These are phyloP conservation scores for Aplochiton taeniatus DNA, from an alignment of 2,797 vertebrate species.

Conservation along the genomic window DNA sequence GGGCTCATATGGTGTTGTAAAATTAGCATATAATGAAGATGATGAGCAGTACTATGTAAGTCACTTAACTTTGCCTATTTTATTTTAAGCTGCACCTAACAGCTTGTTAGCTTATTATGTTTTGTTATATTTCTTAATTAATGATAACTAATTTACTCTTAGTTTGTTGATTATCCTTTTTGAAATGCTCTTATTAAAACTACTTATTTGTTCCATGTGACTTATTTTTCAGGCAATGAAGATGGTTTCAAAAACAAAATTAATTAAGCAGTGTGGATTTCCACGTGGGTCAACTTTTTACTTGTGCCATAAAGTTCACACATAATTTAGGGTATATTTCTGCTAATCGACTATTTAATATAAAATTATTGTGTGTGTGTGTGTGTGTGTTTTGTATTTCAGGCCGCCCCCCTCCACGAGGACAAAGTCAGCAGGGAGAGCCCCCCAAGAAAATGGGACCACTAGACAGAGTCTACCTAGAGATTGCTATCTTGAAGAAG, in stretches of 20 bases:
- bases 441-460: constrained; percentile 78
- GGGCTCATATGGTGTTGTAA: constrained; percentile 96
- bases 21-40: constrained; percentile 90
- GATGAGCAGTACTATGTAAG: constrained; percentile 94
- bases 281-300: constrained; percentile 80
- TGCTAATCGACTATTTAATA: background rate
- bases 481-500: constrained; percentile 97
- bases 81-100: too few species aligned
- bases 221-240: constrained; percentile 88
- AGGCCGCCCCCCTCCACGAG: constrained; percentile 87
- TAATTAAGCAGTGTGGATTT: constrained; percentile 93
- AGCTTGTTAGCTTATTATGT: too few species aligned
- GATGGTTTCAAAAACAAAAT: constrained; percentile 94
- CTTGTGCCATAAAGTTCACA: background rate
- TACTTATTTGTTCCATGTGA: background rate
- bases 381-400: constrained; percentile 19
- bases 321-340: background rate
- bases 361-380: constrained; percentile 1
- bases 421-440: constrained; percentile 72
- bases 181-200: too few species aligned
- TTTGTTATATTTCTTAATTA: too few species aligned
- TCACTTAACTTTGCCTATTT: constrained; percentile 10
- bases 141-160: too few species aligned
- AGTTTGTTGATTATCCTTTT: too few species aligned
- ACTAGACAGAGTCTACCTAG: constrained; percentile 87